phyloP scores from a whole-genome alignment of 2,888 invertebrate species.

The Euzetes globulus region DNA sequence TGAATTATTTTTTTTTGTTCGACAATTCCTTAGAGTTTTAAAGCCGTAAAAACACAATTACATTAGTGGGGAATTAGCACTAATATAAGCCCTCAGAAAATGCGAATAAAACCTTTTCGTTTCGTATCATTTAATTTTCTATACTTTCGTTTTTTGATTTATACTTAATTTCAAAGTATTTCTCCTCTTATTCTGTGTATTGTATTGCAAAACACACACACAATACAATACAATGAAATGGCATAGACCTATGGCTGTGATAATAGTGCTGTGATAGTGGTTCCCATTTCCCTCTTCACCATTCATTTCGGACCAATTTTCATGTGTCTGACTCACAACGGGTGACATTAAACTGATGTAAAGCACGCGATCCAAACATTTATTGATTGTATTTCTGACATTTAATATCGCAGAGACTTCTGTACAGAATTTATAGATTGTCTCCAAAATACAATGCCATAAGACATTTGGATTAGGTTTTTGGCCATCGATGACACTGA shows the following conservation, averaged over 20 bases:
- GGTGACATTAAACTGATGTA: conserved; percentile 25
- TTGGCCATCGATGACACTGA: conserved; percentile 13
- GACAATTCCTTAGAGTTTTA: not conserved
- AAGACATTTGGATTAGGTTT: not conserved
- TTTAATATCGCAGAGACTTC: conserved; percentile 20
- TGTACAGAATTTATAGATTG: conserved; percentile 13
- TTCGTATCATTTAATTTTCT: conserved; percentile 15
- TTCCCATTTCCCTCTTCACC: not conserved
- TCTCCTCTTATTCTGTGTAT: not conserved
- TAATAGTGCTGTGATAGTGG: not conserved
- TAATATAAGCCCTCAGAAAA: not conserved
- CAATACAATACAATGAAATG: too few species aligned
- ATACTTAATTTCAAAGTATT: not conserved
- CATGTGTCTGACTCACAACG: conserved; percentile 10
- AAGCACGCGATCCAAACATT: conserved; percentile 26
- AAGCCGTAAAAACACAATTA: not conserved
- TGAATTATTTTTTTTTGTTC: not conserved
- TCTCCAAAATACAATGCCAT: conserved; percentile 10
- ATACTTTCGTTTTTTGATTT: conserved; percentile 11
- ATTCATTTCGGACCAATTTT: conserved; percentile 28
- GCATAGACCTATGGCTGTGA: not conserved
- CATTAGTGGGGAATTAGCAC: not conserved
- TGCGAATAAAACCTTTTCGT: not conserved
- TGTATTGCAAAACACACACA: not conserved
- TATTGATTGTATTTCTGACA: conserved; percentile 17